Conservation (phyloP, 1,140 invertebrate species). For the Drosophila truncata region DNA sequence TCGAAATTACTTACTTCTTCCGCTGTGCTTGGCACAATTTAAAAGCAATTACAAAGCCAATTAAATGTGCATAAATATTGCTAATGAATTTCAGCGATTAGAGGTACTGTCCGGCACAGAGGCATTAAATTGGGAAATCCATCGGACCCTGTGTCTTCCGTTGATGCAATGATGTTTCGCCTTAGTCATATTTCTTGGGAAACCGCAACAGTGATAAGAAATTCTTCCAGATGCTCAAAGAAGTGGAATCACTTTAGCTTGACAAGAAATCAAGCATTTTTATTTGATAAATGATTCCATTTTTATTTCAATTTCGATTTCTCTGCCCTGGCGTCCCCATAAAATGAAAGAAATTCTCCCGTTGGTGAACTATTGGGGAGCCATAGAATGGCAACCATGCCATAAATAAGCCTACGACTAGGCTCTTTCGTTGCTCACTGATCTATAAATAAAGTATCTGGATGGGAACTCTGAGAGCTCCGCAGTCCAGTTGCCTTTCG, state of each 20-base stretch:
- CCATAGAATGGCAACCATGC: slow-evolving; percentile 10
- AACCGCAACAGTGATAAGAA: slow-evolving; percentile 5
- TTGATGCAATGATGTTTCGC: background rate
- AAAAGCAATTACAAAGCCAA: slow-evolving; percentile 66
- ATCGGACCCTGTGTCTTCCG: background rate
- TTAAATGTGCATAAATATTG: slow-evolving; percentile 73
- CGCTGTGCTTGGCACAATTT: slow-evolving; percentile 61
- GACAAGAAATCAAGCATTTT: slow-evolving; percentile 20
- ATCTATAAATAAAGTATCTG: slow-evolving; percentile 40
- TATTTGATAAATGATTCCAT: slow-evolving; percentile 35
- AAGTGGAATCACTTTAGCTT: background rate
- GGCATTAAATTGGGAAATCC: slow-evolving; percentile 1
- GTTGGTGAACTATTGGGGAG: slow-evolving; percentile 13
- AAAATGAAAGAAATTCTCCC: slow-evolving; percentile 33
- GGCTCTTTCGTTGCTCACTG: slow-evolving; percentile 15
- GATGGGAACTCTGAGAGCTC: slow-evolving; percentile 9
- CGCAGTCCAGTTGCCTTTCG: slow-evolving; percentile 15
- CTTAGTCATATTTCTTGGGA: slow-evolving; percentile 12
- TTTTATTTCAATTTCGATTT: slow-evolving; percentile 20
- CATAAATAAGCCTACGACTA: slow-evolving; percentile 45
- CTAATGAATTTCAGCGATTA: slow-evolving; percentile 56
- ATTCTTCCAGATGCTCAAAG: slow-evolving; percentile 1
- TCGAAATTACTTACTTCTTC: slow-evolving; percentile 12
- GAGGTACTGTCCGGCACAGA: slow-evolving; percentile 7
- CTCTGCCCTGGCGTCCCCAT: background rate